Evolutionary conservation across 1,140 invertebrate genomes (phyloP), one percentile per base, ranked within the genome.

Genomic region (Ylistrum balloti): DNA sequence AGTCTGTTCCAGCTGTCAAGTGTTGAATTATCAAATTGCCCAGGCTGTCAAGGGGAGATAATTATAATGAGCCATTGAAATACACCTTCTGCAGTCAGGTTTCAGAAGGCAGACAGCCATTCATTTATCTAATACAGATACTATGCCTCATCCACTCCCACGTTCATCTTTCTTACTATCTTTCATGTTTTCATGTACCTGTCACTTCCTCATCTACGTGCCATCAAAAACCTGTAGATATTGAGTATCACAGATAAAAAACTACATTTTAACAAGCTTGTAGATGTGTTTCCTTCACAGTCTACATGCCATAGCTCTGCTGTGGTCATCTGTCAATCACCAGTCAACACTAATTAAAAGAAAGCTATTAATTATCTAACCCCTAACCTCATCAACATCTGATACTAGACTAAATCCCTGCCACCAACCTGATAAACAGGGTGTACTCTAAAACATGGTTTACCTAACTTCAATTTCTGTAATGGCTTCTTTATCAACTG

Each of bases 331-430:
- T 74, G 56, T 74, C 56, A 74, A 74, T 74, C 56, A 74, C 22
- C 56, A 74, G 56, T 74, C 56, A 74, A 28, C 56, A 74, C 56
- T n/a, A 74, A 74, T 74, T 74, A 74, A n/a, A 1, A 74, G 15
- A 56, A 22, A 74, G 56, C n/a, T 28, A 74, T 74, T 74, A 74
- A 74, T 74, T 74, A 74, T n/a, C 56, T 74, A 22, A 74, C 56
- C 56, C 56, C 56, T 74, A n/a, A 17, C 56, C 56, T 74, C 56
- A 74, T 74, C 56, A 74, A 74, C 56, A 74, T 74, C 56, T 74
- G 56, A 74, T 74, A 74, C 22, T 17, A 0, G 22, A 28, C 56
- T 74, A 28, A 2, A 74, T 74, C 56, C 56, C 22, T 74, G 56
- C 56, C 56, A 74, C 22, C 56, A 74, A 11, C 22, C 56, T 74